Evolutionary conservation across 2,888 invertebrate species (phyloP), one percentile per base, ranked within the genome.

Genomic region (Diarsia dahlii): DNA sequence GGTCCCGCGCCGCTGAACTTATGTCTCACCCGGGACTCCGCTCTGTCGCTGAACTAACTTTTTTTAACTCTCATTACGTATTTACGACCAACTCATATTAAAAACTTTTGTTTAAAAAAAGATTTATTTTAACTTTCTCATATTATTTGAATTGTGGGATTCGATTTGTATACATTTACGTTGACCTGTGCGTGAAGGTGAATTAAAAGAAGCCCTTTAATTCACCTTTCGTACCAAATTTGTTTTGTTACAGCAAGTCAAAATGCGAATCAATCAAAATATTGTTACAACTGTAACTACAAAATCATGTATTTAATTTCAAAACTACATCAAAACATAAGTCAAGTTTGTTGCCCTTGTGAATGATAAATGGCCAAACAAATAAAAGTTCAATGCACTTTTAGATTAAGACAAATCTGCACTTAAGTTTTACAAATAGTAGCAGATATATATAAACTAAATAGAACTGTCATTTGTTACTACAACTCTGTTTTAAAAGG

Each of bases 11-110:
- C 81, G 88, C 72, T 85, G 85, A 88, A 89, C 90, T 89, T 87
- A 90, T 88, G 89, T 87, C 86, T 76, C 91, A 83, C 90, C 63
- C 18, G 88, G 88, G 91, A 86, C 63, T 52, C 65, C 45, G 58
- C 71, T 77, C 82, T 81, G 87, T 86, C 87, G 84, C 81, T 87
- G 84, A 78, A 89, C 86, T 74, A 86, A 90, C 86, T 88, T 90
- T 91, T 91, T 89, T 88, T 88, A 60, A 89, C 90, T 89, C 89
- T 90, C 90, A 90, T 92, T 91, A 90, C 87, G 85, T 90, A 92
- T 91, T 92, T 91, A 92, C 88, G 84, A 88, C 82, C 86, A 71
- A 78, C 81, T 85, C 82, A 84, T 86, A 87, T 87, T 84, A 84
- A 87, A 86, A 87, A 88, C 84, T 84, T 84, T 83, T 78, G 34